Conservation (phyloP, 2,113 vertebrate genomes). For the Oryzias melastigma region DNA sequence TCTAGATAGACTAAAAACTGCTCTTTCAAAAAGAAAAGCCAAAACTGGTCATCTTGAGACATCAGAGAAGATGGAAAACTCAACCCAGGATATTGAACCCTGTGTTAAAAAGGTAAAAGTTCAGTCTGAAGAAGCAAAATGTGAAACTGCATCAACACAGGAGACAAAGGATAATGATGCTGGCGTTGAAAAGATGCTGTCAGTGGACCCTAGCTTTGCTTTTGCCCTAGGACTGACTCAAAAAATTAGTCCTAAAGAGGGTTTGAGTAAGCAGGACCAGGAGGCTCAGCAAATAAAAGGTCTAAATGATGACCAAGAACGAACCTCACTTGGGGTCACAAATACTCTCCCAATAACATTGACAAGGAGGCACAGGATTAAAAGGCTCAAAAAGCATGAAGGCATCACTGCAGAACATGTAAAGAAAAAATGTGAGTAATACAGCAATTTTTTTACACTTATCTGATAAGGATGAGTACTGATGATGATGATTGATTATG, state of each 20-base stretch:
- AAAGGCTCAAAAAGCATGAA: constrained; percentile 64
- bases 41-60: constrained; percentile 10
- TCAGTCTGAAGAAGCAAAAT: constrained; percentile 7
- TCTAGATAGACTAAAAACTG: constrained; percentile 64
- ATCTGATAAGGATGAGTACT: constrained; percentile 2
- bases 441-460: constrained; percentile 3
- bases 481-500: constrained; percentile 8
- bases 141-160: not conserved
- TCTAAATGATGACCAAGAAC: constrained; percentile 21
- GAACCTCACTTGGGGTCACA: constrained; percentile 7
- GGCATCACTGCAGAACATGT: constrained; percentile 52
- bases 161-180: not conserved
- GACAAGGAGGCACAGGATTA: constrained; percentile 36
- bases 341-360: constrained; percentile 32
- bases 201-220: constrained; percentile 58
- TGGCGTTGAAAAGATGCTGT: constrained; percentile 20
- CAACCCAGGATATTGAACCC: constrained; percentile 9
- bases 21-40: constrained; percentile 60
- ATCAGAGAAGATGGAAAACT: constrained; percentile 5
- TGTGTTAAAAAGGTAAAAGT: constrained; percentile 47
- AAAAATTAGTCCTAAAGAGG: constrained; percentile 26
- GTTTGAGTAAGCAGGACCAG: constrained; percentile 5
- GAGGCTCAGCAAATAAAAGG: constrained; percentile 11
- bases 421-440: constrained; percentile 69
- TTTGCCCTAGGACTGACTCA: constrained; percentile 57